Conservation (phyloP, 2,797 vertebrate species). For the Anomalospiza imberbis region DNA sequence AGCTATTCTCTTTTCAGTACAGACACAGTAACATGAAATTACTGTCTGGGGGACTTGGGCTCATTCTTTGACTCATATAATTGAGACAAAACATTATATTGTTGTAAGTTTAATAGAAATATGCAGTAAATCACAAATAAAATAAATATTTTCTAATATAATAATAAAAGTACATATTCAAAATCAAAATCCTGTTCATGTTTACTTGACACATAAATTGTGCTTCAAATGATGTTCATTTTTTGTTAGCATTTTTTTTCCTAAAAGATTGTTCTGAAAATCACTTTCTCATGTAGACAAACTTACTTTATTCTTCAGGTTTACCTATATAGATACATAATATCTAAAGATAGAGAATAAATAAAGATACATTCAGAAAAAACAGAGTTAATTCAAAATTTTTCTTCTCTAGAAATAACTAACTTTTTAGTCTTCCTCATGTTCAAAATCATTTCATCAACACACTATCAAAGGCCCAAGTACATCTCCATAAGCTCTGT, state of each 20-base stretch:
- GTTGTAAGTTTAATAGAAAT: neutral
- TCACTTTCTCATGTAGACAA: neutral
- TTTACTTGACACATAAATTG: neutral
- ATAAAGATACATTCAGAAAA: neutral
- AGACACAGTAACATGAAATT: too few species aligned
- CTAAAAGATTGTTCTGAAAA: neutral
- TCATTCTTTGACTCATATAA: neutral
- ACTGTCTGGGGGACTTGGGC: rapidly evolving
- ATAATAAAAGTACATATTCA: neutral
- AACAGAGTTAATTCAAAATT: neutral
- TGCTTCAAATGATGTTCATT: neutral
- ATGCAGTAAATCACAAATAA: neutral
- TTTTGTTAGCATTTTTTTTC: neutral
- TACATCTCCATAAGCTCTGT: neutral
- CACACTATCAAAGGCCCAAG: neutral
- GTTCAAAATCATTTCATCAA: neutral
- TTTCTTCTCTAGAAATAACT: neutral
- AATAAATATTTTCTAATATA: neutral
- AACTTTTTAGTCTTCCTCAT: neutral
- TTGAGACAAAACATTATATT: neutral
- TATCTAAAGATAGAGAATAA: neutral
- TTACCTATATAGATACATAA: neutral
- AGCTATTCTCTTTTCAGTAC: neutral
- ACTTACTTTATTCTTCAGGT: neutral
- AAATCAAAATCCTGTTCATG: neutral